These are phyloP conservation scores for Sebastes ruberrimus DNA, from an alignment of 2,797 vertebrate genomes.

Conservation along the genomic window DNA sequence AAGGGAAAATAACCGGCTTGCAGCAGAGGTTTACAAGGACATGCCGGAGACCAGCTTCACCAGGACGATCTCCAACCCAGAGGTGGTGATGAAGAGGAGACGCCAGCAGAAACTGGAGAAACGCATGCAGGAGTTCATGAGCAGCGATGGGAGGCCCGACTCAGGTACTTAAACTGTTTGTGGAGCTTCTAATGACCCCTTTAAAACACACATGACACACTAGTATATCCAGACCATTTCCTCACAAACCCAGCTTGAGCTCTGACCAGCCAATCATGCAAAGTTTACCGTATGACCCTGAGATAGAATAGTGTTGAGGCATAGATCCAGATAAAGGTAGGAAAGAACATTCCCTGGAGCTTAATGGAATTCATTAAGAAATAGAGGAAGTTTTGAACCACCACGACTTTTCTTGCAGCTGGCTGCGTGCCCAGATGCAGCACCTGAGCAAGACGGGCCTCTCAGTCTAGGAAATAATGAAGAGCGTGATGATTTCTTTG, in stretches of 20 bases:
- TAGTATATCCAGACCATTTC: neutral
- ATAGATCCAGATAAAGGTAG: neutral
- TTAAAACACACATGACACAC: neutral
- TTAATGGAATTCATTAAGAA: neutral
- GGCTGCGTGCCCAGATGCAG: neutral
- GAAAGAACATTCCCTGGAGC: neutral
- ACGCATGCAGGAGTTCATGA: conserved; percentile 97
- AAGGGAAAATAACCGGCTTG: conserved; percentile 93
- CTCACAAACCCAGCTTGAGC: neutral
- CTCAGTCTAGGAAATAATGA: neutral
- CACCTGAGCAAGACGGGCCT: neutral
- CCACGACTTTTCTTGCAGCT: neutral
- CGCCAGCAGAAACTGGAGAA: conserved; percentile 96
- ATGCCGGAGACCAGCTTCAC: conserved; percentile 99
- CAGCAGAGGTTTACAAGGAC: conserved; percentile 98
- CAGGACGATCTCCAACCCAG: conserved; percentile 97
- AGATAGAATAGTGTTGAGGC: neutral
- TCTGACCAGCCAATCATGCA: neutral
- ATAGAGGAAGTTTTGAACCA: neutral
- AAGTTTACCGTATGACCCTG: neutral
- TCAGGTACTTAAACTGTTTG: conserved; percentile 84
- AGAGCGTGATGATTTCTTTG: neutral
- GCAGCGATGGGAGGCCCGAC: conserved; percentile 94
- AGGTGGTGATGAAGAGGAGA: conserved; percentile 98
- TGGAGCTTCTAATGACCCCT: neutral